A percentile compares a stretch with the other conserved stretches of the same genome.
Conservation (phyloP, 2,888 invertebrate genomes). For the Cactoblastis cactorum region DNA sequence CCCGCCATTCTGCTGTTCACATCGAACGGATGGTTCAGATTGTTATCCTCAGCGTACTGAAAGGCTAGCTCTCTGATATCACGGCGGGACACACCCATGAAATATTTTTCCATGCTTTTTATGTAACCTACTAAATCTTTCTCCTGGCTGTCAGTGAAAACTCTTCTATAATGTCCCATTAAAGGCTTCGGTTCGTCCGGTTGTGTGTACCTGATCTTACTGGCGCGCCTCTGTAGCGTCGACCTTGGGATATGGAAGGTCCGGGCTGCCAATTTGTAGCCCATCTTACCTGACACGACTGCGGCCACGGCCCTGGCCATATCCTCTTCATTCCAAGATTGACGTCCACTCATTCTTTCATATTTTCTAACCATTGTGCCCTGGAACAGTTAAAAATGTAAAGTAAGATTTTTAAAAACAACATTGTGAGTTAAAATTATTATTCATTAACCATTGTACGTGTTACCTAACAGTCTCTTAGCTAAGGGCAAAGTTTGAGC, state of each 20-base stretch:
- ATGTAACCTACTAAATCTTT: slow-evolving; percentile 72
- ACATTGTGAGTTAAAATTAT: background rate
- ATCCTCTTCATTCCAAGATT: slow-evolving; percentile 73
- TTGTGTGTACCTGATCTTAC: slow-evolving; percentile 67
- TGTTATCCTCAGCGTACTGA: slow-evolving; percentile 70
- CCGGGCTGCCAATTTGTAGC: slow-evolving; percentile 70
- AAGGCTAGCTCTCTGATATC: slow-evolving; percentile 73
- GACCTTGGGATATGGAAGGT: slow-evolving; percentile 74
- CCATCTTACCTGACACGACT: slow-evolving; percentile 74
- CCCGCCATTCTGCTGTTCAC: slow-evolving; percentile 72
- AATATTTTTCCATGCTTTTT: slow-evolving; percentile 72
- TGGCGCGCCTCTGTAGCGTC: slow-evolving; percentile 69
- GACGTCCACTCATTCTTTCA: slow-evolving; percentile 74
- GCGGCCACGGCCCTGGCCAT: slow-evolving; percentile 75
- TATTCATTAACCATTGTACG: background rate
- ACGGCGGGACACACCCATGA: slow-evolving; percentile 69
- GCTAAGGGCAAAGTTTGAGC: background rate
- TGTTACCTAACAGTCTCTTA: slow-evolving; percentile 1
- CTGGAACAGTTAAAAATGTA: slow-evolving; percentile 42
- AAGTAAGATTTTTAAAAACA: slow-evolving; percentile 1
- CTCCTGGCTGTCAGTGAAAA: slow-evolving; percentile 72
- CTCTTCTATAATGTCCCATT: slow-evolving; percentile 71
- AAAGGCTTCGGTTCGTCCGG: slow-evolving; percentile 67
- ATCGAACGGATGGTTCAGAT: slow-evolving; percentile 68
- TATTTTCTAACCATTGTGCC: slow-evolving; percentile 72